Evolutionary conservation across 2,113 vertebrate genomes (phyloP), one percentile per base, ranked within the genome.

Genomic region (Gymnogyps californianus): DNA sequence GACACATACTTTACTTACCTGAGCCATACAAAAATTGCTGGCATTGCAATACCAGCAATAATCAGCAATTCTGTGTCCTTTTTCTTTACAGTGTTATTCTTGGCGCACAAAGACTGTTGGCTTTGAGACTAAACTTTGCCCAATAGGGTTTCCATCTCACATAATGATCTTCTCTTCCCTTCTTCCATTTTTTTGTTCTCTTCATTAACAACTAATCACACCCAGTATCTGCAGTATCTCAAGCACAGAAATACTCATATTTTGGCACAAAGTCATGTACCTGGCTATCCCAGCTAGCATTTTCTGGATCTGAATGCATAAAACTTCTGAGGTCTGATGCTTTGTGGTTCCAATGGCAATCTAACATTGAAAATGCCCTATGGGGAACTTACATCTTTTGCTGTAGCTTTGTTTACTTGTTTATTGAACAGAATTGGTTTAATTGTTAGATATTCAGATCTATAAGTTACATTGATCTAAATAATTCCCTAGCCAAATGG

Each of bases 361-460:
- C 40, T 52, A 79, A 57, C n/a, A 44, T 5, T 82, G 77, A 67
- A 89, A 91, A 94, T 46, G 31, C 84, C 78, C 87, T 42, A 6
- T 34, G 49, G 57, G 74, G 25, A 83, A 40, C 8, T 42, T 46
- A 40, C 4, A 24, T 42, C n/a, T 84, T 96, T 85, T 52, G 58
- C 25, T 78, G 46, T 21, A 52, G 32, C 55, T 88, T 96, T 95
- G 66, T 91, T 93, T 90, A 52, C 54, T 93, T 90, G 82, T 69
- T 91, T 80, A 61, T 86, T 86, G 79, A 91, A 80, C 15, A 62
- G 78, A 83, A 86, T 29, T 42, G 9, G 44, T 88, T 90, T 87
- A 72, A 84, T 67, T 91, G 58, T 76, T 79, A 93, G 81, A 55
- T 77, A 61, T 79, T 93, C 87, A 86, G 49, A 83, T 86, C 95